A percentile compares a stretch with the other conserved stretches of the same genome.
Evolutionary conservation across 2,797 vertebrate species (phyloP).

Genomic region (Odontamblyopus lacepedii): DNA sequence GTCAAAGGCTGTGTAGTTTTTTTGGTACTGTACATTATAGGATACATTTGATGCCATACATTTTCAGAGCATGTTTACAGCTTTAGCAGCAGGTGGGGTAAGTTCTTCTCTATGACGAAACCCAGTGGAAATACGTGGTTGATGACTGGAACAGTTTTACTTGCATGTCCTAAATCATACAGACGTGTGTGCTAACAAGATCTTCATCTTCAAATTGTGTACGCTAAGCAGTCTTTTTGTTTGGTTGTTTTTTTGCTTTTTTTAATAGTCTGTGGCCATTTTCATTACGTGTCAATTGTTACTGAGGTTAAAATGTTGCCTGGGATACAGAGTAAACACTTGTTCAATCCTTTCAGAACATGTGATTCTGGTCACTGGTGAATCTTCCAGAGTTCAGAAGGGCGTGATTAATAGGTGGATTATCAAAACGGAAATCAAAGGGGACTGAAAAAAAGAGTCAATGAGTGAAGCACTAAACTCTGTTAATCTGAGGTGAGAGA

Average conservation of each 20-base stretch:
- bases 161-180: slow-evolving; percentile 6
- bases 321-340: too few relatives aligned
- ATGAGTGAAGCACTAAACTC: too few relatives aligned
- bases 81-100: slow-evolving; percentile 1
- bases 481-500: too few relatives aligned
- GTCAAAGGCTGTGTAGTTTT: background rate
- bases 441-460: too few relatives aligned
- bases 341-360: too few relatives aligned
- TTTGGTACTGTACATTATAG: background rate
- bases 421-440: too few relatives aligned
- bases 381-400: too few relatives aligned
- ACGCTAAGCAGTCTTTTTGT: background rate
- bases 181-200: background rate
- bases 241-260: background rate
- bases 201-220: background rate
- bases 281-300: too few relatives aligned
- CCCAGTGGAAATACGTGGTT: slow-evolving; percentile 2
- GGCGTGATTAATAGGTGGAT: too few relatives aligned
- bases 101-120: slow-evolving; percentile 1
- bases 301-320: too few relatives aligned
- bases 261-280: background rate
- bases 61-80: background rate
- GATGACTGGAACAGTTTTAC: slow-evolving; percentile 4
- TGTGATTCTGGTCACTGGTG: too few relatives aligned
- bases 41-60: background rate